These are phyloP conservation scores for Seriola aureovittata DNA, from an alignment of 2,113 vertebrate species.

Conservation along the genomic window DNA sequence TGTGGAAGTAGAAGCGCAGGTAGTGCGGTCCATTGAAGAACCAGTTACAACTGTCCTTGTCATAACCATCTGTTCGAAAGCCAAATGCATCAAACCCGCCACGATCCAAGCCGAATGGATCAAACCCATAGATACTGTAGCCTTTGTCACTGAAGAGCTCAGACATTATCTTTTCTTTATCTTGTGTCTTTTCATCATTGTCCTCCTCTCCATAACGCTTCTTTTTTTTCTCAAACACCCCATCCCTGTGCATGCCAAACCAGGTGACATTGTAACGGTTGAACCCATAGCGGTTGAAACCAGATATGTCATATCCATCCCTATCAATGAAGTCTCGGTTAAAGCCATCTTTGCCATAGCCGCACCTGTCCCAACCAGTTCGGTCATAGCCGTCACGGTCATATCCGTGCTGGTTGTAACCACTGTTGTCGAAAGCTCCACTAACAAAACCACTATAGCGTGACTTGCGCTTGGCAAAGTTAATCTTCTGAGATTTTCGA, in stretches of 20 bases:
- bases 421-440: constrained; percentile 4
- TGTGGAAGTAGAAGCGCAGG: constrained; percentile 71
- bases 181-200: not conserved
- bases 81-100: constrained; percentile 70
- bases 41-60: constrained; percentile 75
- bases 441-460: not conserved
- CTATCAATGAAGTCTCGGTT: constrained; percentile 66
- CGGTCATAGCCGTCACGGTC: constrained; percentile 48
- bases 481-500: not conserved
- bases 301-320: constrained; percentile 65
- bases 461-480: not conserved
- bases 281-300: constrained; percentile 68
- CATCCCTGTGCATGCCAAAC: constrained; percentile 60
- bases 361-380: constrained; percentile 58
- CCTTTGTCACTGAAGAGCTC: constrained; percentile 55
- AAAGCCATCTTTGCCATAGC: constrained; percentile 51
- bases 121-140: constrained; percentile 62
- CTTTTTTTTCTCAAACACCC: constrained; percentile 13
- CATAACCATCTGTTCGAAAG: constrained; percentile 67
- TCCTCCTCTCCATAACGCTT: not conserved
- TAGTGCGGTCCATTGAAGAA: constrained; percentile 70
- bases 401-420: constrained; percentile 36
- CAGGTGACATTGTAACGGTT: constrained; percentile 58
- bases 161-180: constrained; percentile 30
- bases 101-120: constrained; percentile 62